phyloP scores from a whole-genome alignment of 2,888 invertebrate species.

The Nemotelus nigrinus region DNA sequence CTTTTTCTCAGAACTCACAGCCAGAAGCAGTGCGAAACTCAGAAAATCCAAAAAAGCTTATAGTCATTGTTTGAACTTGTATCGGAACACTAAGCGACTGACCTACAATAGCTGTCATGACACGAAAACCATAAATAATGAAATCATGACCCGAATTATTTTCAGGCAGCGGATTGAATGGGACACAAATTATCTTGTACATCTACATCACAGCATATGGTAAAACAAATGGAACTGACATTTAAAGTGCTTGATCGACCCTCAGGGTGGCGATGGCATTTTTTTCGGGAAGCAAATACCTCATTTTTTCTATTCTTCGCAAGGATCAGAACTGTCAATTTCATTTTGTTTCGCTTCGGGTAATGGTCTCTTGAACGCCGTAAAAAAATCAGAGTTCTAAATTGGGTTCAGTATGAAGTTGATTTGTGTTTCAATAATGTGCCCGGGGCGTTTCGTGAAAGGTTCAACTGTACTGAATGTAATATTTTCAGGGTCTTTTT shows the following conservation, averaged over 20 bases:
- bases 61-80: no score
- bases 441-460: no score
- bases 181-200: background rate
- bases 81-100: no score
- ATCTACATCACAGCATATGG: background rate
- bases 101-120: no score
- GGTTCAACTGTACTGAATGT: no score
- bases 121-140: background rate
- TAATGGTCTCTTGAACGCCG: background rate
- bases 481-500: no score
- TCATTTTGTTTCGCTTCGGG: background rate
- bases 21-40: no score
- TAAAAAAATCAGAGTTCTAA: no score
- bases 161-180: background rate
- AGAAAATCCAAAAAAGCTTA: no score
- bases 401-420: no score
- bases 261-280: background rate
- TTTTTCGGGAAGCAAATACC: background rate
- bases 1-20: no score
- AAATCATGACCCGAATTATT: background rate
- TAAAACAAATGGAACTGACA: background rate
- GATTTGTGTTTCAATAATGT: no score
- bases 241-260: background rate
- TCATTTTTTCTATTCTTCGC: background rate
- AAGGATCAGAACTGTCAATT: background rate